Evolutionary conservation across 2,888 invertebrate species (phyloP), one percentile per base, ranked within the genome.

Genomic region (Drosophila pseudotakahashii): DNA sequence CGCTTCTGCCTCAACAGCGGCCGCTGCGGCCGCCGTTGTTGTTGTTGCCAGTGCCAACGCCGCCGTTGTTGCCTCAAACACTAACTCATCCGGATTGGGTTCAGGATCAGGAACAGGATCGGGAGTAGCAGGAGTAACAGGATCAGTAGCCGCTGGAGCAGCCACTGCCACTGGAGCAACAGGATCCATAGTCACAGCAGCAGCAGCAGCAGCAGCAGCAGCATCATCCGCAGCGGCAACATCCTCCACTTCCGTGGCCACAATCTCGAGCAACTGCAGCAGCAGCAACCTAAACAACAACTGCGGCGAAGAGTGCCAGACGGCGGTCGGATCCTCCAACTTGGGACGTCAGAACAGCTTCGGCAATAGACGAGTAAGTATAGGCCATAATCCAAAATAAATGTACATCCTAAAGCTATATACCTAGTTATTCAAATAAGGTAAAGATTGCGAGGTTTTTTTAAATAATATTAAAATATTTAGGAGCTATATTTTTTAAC

Each of bases 321-420:
- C 66, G 34, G 64, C 34, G 26, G 57, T 36, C n/a, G 63, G 71
- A 58, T 34, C 81, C 57, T 57, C 67, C 68, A 79, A 83, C 73
- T 82, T 92, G 76, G 89, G 87, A 66, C 90, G 92, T 67, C 92
- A 92, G 80, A 92, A 92, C 80, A 92, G 91, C 82, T 89, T 91
- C 80, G 91, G 91, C 80, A 89, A 90, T 75, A 91, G 91, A 75
- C 88, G 91, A 79, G 92, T 92, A 87, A 16, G 47, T 47, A 14
- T 10, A 14, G 23, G 9, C 23, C n/a, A 26, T 26, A 1, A 26
- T 19, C 19, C 6, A 26, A 26, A 26, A 26, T 26, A 26, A 26
- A 26, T 26, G 4, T 26, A 26, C 6, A 30, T 30, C 30, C 30
- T 19, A 19, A 19, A 19, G 19, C 19, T 19, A 30, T 7, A 30